These are phyloP conservation scores for Mesembrinibis cayennensis DNA, from an alignment of 2,113 vertebrate genomes.

Conservation along the genomic window DNA sequence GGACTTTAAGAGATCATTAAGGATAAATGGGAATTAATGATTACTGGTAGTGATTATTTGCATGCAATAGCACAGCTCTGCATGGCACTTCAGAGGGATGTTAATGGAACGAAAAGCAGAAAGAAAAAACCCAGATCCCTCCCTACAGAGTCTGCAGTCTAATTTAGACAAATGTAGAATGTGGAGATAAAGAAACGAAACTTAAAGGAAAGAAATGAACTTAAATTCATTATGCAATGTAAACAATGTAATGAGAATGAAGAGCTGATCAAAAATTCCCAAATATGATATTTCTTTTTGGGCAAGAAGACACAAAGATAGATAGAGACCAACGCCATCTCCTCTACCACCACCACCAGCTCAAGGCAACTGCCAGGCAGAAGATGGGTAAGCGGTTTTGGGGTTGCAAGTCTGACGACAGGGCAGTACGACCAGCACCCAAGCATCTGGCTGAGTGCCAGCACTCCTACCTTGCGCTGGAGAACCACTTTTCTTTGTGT, in stretches of 20 bases:
- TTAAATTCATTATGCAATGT: neutral
- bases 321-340: constrained; percentile 28
- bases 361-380: constrained; percentile 56
- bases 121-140: neutral
- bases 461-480: constrained; percentile 73
- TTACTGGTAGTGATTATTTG: neutral
- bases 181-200: neutral
- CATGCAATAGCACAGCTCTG: neutral
- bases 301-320: constrained; percentile 44
- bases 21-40: constrained; percentile 4
- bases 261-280: constrained; percentile 39
- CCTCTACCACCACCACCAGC: constrained; percentile 34
- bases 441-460: constrained; percentile 55
- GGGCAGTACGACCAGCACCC: constrained; percentile 52
- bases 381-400: constrained; percentile 59
- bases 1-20: constrained; percentile 10
- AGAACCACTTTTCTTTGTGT: constrained; percentile 76
- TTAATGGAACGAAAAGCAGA: neutral
- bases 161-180: neutral
- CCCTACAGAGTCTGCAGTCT: neutral
- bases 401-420: constrained; percentile 38
- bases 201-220: neutral
- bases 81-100: neutral
- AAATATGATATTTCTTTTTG: neutral
- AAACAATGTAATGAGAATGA: constrained; percentile 23